Conservation (phyloP, 2,113 vertebrate genomes). For the Vireo altiloquus region DNA sequence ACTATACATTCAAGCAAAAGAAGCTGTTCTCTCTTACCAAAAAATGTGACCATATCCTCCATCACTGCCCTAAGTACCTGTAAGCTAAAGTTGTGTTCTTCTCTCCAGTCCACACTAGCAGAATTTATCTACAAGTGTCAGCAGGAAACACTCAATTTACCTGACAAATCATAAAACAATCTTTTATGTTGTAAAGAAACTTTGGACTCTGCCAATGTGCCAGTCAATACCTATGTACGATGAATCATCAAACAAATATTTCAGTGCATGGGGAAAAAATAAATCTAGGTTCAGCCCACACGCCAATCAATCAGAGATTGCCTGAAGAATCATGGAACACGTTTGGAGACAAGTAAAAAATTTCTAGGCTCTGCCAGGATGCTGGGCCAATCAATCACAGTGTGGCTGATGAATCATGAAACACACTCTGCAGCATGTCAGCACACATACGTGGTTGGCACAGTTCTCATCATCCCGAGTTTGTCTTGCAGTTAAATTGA, state of each 20-base stretch:
- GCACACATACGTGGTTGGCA: slow-evolving; percentile 41
- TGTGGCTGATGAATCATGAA: slow-evolving; percentile 64
- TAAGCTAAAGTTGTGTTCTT: neutral
- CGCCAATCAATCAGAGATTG: slow-evolving; percentile 45
- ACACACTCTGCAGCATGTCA: slow-evolving; percentile 54
- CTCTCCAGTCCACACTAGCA: neutral
- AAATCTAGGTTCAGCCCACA: neutral
- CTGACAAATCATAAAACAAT: slow-evolving; percentile 36
- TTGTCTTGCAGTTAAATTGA: slow-evolving; percentile 60
- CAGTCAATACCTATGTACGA: neutral
- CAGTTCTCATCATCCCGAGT: slow-evolving; percentile 45
- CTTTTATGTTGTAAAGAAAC: slow-evolving; percentile 34
- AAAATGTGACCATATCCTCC: neutral
- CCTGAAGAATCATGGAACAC: slow-evolving; percentile 33
- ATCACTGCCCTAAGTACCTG: neutral
- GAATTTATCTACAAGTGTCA: neutral
- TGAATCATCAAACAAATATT: slow-evolving; percentile 47
- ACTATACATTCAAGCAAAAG: neutral
- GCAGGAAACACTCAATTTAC: slow-evolving; percentile 24
- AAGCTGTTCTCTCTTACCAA: neutral
- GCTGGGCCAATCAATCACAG: slow-evolving; percentile 54
- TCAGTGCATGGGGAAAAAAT: neutral
- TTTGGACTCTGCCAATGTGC: slow-evolving; percentile 14
- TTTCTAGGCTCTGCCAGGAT: slow-evolving; percentile 37
- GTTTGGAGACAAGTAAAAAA: slow-evolving; percentile 24